Conservation (phyloP, 1,140 invertebrate genomes). For the Macrostomum lignano region DNA sequence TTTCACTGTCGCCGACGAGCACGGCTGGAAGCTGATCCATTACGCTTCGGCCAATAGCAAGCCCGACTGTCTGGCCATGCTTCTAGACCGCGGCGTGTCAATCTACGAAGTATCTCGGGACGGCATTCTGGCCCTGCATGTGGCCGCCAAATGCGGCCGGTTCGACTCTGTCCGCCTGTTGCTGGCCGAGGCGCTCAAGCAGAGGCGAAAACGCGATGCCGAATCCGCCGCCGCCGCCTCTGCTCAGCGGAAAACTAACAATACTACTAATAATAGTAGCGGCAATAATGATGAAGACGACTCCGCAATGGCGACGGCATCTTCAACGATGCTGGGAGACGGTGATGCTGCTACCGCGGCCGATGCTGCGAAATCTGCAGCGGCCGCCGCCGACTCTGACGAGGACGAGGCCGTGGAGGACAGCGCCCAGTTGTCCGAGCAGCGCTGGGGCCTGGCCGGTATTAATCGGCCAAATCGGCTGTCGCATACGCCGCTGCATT, state of each 20-base stretch:
- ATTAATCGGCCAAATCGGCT: conserved; percentile 18
- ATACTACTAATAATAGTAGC: conserved; percentile 8
- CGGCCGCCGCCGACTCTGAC: too few relatives aligned
- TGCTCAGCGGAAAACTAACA: conserved; percentile 9
- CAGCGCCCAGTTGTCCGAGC: too few relatives aligned
- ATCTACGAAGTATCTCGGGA: conserved; percentile 11
- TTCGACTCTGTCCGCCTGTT: conserved; percentile 29
- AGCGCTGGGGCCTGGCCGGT: conserved; percentile 20
- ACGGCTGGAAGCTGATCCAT: conserved; percentile 28
- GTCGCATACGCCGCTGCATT: conserved; percentile 29
- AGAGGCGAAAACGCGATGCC: conserved; percentile 8
- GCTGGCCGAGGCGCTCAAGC: too few relatives aligned
- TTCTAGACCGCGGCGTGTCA: conserved; percentile 15
- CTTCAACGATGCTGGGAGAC: too few relatives aligned
- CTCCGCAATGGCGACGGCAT: too few relatives aligned
- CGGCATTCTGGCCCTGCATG: conserved; percentile 25
- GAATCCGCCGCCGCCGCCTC: conserved; percentile 7
- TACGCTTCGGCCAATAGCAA: conserved; percentile 31
- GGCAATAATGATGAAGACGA: too few relatives aligned
- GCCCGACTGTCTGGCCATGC: conserved; percentile 26
- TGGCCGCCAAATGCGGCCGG: conserved; percentile 26
- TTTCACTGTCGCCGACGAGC: conserved; percentile 25
- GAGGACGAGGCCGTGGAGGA: too few relatives aligned
- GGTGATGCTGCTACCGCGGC: conserved; percentile 3
- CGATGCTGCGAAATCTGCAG: neutral